Base-by-base conservation (phyloP, 2,888 invertebrate genomes). In the Scaptodrosophila latifasciaeformis region DNA sequence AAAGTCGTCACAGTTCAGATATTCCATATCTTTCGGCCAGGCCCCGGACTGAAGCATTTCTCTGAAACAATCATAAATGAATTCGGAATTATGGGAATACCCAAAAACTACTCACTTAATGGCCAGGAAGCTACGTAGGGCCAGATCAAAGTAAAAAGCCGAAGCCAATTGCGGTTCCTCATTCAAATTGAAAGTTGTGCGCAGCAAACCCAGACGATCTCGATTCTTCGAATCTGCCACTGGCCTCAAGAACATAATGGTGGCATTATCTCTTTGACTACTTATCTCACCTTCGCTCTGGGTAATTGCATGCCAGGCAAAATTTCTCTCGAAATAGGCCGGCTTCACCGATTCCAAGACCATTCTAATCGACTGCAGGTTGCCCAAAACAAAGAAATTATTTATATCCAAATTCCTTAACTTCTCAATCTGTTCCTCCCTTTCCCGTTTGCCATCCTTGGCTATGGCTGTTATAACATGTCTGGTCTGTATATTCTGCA, bases 111-210 rank as follows among this genome's bases (percentile, higher is more conserved):
- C 88, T 88, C 89, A 93, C 93, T 91, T 92, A 62, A 93, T 88
- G 5, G 93, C 90, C 67, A 92, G 86, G 78, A 94, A 91, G 2
- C 93, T 90, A 66, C 92, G 88, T 54, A 93, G 85, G 18, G 92
- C 90, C 60, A 96, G 86, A 86, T 97, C 96, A 85, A 95, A 96
- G 86, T 96, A 96, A 86, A 96, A 96, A 3, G 93, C 93, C 1
- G 93, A 91, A 35, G 92, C 90, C 58, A 95, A 91, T 86, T 92
- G 92, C 2, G 93, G 93, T 70, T 91, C 90, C 52, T 86, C 85
- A 70, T 90, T 92, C 82, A 93, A 88, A 82, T 92, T 92, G 83
- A 90, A 93, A 0, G 92, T 91, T 1, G 92, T 92, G 76, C 89
- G 90, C 50, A 93, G 89, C 62, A 90, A 88, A 9, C 92, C 92